These are phyloP conservation scores for Eristalis intricaria DNA, from an alignment of 2,888 invertebrate species.

Conservation along the genomic window DNA sequence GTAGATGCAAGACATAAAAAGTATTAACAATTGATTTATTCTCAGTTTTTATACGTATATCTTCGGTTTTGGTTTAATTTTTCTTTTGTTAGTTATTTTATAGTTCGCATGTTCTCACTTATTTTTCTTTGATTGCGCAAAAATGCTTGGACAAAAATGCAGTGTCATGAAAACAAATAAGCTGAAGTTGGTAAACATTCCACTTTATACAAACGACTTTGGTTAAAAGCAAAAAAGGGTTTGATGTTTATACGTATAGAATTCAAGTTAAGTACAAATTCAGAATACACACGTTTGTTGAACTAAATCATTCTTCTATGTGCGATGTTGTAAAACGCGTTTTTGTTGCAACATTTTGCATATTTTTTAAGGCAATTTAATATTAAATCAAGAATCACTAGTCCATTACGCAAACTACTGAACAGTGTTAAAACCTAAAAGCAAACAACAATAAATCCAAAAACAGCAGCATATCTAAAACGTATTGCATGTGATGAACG, in stretches of 20 bases:
- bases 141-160: not conserved
- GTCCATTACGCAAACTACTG: not conserved
- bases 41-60: not conserved
- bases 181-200: not conserved
- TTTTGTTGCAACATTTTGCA: not conserved
- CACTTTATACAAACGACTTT: not conserved
- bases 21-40: not conserved
- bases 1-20: not conserved
- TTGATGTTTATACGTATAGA: not conserved
- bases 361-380: not conserved
- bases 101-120: not conserved
- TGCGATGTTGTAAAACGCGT: not conserved
- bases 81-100: not conserved
- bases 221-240: not conserved
- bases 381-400: not conserved
- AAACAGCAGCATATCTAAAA: slow-evolving; percentile 34
- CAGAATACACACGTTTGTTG: not conserved
- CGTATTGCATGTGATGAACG: slow-evolving; percentile 19
- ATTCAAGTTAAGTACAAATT: slow-evolving; percentile 4
- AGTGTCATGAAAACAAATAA: not conserved
- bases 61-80: not conserved
- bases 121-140: not conserved
- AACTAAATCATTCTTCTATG: not conserved
- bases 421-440: no score
- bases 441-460: not conserved